These are phyloP conservation scores for Cheilosia vulpina DNA, from an alignment of 2,888 invertebrate species.

Conservation along the genomic window DNA sequence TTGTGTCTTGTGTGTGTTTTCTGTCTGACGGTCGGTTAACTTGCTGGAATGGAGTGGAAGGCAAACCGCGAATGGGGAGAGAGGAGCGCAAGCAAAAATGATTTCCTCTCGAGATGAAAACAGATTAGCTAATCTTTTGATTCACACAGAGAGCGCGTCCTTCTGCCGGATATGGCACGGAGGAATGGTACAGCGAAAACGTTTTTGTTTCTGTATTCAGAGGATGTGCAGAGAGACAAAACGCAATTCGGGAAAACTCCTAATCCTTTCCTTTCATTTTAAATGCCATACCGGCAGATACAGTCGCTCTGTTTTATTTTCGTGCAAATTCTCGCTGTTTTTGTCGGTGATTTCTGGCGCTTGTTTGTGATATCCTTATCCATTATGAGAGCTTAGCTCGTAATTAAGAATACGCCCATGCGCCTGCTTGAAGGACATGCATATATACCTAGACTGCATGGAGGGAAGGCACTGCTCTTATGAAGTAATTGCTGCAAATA, in stretches of 20 bases:
- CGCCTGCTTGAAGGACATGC: background rate
- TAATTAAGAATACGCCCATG: slow-evolving; percentile 27
- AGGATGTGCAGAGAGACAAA: slow-evolving; percentile 4
- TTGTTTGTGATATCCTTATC: slow-evolving; percentile 26
- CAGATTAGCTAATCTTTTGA: slow-evolving; percentile 67
- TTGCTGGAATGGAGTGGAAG: background rate
- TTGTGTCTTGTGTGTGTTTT: background rate
- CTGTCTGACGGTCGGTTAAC: background rate
- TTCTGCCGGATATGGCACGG: background rate
- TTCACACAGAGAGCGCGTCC: slow-evolving; percentile 14
- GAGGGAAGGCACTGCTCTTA: background rate
- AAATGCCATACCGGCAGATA: background rate
- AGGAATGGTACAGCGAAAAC: background rate
- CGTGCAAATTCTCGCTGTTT: background rate
- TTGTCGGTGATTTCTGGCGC: slow-evolving; percentile 12
- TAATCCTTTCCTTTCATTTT: slow-evolving; percentile 23
- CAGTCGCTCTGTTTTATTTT: background rate
- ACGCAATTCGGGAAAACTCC: slow-evolving; percentile 14
- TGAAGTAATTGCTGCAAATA: slow-evolving; percentile 31
- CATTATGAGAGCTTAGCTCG: slow-evolving; percentile 36
- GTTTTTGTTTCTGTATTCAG: background rate
- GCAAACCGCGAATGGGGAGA: slow-evolving; percentile 19
- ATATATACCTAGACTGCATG: background rate
- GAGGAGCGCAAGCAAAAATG: slow-evolving; percentile 34
- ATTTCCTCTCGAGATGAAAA: slow-evolving; percentile 66